phyloP scores from a whole-genome alignment of 2,113 vertebrate genomes.

The Petromus typicus region DNA sequence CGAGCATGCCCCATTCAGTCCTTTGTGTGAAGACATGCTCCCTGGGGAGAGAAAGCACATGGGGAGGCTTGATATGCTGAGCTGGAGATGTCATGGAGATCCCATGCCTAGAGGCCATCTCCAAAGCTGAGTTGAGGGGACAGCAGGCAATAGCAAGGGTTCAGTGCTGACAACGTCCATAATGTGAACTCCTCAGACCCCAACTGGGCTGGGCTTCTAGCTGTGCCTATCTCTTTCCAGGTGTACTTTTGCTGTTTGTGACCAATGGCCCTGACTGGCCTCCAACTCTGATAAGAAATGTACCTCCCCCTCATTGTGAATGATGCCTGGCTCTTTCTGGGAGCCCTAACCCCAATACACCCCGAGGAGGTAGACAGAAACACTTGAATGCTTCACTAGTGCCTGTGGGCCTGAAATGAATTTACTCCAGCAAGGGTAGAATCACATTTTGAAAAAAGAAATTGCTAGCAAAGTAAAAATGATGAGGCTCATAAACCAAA shows the following conservation, averaged over 20 bases:
- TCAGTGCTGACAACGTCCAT: not conserved
- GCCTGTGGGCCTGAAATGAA: not conserved
- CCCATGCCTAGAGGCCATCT: not conserved
- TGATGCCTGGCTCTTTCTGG: not conserved
- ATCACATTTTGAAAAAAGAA: not conserved
- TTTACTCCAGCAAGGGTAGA: not conserved
- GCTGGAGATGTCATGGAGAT: not conserved
- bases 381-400: not conserved
- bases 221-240: not conserved
- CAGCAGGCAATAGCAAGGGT: not conserved
- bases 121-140: not conserved
- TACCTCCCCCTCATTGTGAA: not conserved
- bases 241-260: not conserved
- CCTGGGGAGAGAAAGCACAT: constrained; percentile 83
- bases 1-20: constrained; percentile 94
- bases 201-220: not conserved
- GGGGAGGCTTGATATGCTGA: not conserved
- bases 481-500: not conserved
- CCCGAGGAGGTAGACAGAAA: not conserved
- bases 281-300: not conserved
- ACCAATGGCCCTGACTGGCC: not conserved
- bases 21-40: constrained; percentile 93
- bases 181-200: not conserved
- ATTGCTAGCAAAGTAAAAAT: not conserved
- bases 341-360: not conserved